Evolutionary conservation across 2,113 vertebrate genomes (phyloP), one percentile per base, ranked within the genome.

Genomic region (Aix galericulata): DNA sequence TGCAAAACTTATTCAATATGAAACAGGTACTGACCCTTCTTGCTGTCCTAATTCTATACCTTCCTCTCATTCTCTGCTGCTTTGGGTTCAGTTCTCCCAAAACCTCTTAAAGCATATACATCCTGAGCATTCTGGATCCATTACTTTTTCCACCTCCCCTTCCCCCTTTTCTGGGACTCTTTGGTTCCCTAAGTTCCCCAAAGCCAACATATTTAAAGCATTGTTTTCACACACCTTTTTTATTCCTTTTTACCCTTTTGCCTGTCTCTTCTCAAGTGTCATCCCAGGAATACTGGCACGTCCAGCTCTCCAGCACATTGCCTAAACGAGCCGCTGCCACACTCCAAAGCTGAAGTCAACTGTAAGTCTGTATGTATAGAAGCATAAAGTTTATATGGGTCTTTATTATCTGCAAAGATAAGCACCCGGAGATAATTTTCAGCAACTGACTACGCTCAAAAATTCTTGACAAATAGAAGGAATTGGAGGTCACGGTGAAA

Each of bases 171-270:
- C 46, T 21, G 6, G 29, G 44, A 55, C 73, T 56, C 31, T 52
- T 55, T 38, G 76, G 38, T 26, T 86, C 38, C 53, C 29, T 20
- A 31, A 34, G 1, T 27, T 66, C 14, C 53, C 38, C n/a, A 26
- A 77, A 91, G 26, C 32, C 50, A 66, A 22, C 0, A 1, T 22
- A 25, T 59, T 81, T 86, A 36, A 44, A 76, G 21, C 18, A 25
- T 59, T 36, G 8, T 59, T 50, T 2, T 4, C 17, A 40, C 1
- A 0, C 17, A 32, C 13, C 11, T 23, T 76, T 76, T 16, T 12
- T 23, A 38, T 68, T 79, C 38, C 56, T 74, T 71, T 84, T 59
- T 21, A 64, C 15, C 27, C 5, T 62, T 68, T 50, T 9, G 48
- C 34, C 22, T 63, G 17, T 67, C 79, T 73, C 48, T 56, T 83